These are phyloP conservation scores for Yponomeuta cagnagella DNA, from an alignment of 2,888 invertebrate species.

Conservation along the genomic window DNA sequence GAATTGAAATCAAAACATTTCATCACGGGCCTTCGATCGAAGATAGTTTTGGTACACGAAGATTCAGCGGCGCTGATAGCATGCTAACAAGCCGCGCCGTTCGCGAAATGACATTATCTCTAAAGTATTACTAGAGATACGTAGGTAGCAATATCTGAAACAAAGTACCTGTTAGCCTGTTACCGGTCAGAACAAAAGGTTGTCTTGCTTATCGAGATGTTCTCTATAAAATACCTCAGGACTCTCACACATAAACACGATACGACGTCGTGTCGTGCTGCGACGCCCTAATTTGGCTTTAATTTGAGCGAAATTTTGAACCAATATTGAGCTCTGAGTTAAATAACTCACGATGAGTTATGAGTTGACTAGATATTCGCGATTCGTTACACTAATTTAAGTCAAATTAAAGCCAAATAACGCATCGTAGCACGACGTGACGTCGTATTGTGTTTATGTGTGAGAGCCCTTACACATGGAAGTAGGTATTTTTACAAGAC, in stretches of 20 bases:
- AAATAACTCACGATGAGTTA: too few species aligned
- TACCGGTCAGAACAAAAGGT: neutral
- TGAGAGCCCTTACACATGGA: neutral
- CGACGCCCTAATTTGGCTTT: too few species aligned
- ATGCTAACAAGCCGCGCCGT: slow-evolving; percentile 2
- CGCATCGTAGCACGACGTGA: too few species aligned
- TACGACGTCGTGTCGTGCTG: too few species aligned
- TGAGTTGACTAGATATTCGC: too few species aligned
- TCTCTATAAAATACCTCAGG: neutral
- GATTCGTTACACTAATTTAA: too few species aligned
- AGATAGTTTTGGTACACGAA: neutral
- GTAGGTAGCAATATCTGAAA: neutral
- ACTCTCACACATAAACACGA: too few species aligned
- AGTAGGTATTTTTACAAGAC: neutral
- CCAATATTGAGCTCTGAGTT: too few species aligned
- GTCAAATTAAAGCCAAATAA: too few species aligned
- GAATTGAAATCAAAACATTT: neutral
- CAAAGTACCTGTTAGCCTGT: neutral
- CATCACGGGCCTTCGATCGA: neutral
- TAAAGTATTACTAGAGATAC: neutral
- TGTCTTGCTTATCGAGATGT: neutral
- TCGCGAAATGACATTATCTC: neutral
- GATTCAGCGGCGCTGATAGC: neutral
- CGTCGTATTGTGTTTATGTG: too few species aligned
- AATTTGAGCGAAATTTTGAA: too few species aligned